Conservation (phyloP, 2,888 invertebrate species). For the Globia sparganii region DNA sequence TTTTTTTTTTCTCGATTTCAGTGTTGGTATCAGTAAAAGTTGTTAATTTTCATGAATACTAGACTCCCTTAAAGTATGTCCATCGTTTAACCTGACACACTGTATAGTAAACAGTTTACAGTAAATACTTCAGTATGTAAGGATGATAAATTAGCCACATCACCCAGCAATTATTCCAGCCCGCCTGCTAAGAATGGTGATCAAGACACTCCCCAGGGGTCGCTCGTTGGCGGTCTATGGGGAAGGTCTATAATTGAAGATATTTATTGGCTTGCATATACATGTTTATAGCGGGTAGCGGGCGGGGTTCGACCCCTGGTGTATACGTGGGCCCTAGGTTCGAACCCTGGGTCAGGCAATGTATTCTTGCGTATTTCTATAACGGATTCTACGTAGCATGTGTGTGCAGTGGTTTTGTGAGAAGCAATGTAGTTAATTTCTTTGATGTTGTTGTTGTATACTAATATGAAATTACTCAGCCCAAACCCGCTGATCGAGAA, state of each 20-base stretch:
- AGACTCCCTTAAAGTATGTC: too few relatives aligned
- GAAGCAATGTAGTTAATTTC: neutral
- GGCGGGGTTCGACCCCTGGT: neutral
- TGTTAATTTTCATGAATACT: too few relatives aligned
- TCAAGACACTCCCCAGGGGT: slow-evolving; percentile 22
- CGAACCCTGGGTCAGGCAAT: neutral
- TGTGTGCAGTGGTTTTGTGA: neutral
- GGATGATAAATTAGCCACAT: slow-evolving; percentile 17
- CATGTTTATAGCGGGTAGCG: neutral
- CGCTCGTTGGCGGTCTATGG: slow-evolving; percentile 31
- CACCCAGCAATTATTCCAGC: slow-evolving; percentile 24
- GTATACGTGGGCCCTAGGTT: neutral
- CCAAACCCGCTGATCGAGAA: neutral
- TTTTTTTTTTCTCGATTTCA: too few relatives aligned
- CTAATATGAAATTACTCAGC: neutral
- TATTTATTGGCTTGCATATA: slow-evolving; percentile 25
- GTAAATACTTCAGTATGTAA: neutral
- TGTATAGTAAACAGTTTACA: neutral
- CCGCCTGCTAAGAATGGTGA: slow-evolving; percentile 23
- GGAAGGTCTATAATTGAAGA: slow-evolving; percentile 35
- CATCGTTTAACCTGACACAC: too few relatives aligned
- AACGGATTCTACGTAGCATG: neutral
- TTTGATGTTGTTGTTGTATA: neutral
- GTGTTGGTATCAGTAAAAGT: too few relatives aligned
- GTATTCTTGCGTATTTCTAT: neutral